Evolutionary conservation across 2,888 invertebrate genomes (phyloP), one percentile per base, ranked within the genome.

Genomic region (Horisme vitalbata): DNA sequence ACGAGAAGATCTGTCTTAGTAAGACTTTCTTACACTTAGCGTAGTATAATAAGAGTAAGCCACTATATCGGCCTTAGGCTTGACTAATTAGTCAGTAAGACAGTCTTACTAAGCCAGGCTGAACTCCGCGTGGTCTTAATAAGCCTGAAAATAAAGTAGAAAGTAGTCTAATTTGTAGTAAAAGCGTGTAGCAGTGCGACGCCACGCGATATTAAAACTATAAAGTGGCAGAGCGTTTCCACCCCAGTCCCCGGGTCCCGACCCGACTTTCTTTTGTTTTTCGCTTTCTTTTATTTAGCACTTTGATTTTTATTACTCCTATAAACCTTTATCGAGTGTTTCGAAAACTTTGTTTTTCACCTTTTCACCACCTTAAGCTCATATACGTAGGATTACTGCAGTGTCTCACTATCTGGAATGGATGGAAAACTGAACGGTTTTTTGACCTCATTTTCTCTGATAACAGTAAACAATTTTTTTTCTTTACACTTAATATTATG

Each of bases 161-260:
- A 60, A 68, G 65, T 69, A 71, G 68, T 72, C 72, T 70, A 73
- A 79, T 82, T 83, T 75, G 75, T 71, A 80, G 72, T 76, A 74
- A 75, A 75, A 78, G 52, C 72, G 70, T 78, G 82, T 79, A 65
- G 61, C 56, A 68, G 72, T 83, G 59, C 65, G 71, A 73, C 70
- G 79, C 69, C 74, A 75, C 76, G 71, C 79, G 81, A 85, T 87
- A 87, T 88, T 86, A 87, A 86, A 87, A 88, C 86, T 83, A 87
- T 88, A 86, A 87, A 88, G 76, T 82, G 83, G 79, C 68, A 75
- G 71, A 68, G 75, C 71, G 77, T 75, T 71, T 62, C 71, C 65
- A 54, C 68, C 72, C 68, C 64, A 38, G 50, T 47, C 57, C 58
- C 52, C 46, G 45, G 14, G 21, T 63, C 63, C 63, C 60, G 46